A percentile compares a stretch with the other conserved stretches of the same genome.
These are phyloP conservation scores for Drosophila varians DNA, from an alignment of 1,140 invertebrate species.

Conservation along the genomic window DNA sequence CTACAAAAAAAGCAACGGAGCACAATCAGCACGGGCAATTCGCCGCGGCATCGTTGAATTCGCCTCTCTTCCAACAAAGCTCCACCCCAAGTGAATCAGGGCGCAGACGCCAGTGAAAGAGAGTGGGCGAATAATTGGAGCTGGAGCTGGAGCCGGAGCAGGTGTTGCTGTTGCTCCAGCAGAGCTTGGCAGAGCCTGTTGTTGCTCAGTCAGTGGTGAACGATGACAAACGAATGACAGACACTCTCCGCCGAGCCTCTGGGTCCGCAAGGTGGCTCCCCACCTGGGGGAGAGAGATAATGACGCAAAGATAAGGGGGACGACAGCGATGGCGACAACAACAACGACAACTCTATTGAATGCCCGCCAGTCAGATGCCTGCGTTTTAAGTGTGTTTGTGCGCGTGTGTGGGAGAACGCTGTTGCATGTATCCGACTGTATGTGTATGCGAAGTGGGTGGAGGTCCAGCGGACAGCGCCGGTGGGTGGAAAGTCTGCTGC, in stretches of 20 bases:
- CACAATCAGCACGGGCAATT: slow-evolving; percentile 40
- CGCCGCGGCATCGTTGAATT: slow-evolving; percentile 43
- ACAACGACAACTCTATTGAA: slow-evolving; percentile 43
- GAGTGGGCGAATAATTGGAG: slow-evolving; percentile 17
- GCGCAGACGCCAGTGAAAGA: slow-evolving; percentile 62
- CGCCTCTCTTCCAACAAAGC: slow-evolving; percentile 49
- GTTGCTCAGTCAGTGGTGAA: slow-evolving; percentile 24
- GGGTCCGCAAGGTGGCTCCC: slow-evolving; percentile 8
- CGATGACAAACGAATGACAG: slow-evolving; percentile 83
- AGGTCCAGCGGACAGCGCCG: neutral
- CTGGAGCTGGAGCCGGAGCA: slow-evolving; percentile 7
- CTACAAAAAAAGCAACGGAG: slow-evolving; percentile 36
- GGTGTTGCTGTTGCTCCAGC: slow-evolving; percentile 26
- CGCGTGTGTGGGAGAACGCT: slow-evolving; percentile 58
- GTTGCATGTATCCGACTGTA: slow-evolving; percentile 3
- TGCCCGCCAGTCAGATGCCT: slow-evolving; percentile 81
- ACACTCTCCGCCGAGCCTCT: slow-evolving; percentile 61
- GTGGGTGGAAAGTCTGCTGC: slow-evolving; percentile 40
- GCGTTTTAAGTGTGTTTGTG: slow-evolving; percentile 62
- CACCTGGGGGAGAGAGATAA: slow-evolving; percentile 70
- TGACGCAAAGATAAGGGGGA: slow-evolving; percentile 75
- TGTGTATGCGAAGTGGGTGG: neutral
- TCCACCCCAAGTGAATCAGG: slow-evolving; percentile 58
- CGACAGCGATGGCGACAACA: slow-evolving; percentile 59
- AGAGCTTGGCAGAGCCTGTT: too few relatives aligned